phyloP scores from a whole-genome alignment of 2,113 vertebrate species.

The Sylvia atricapilla region DNA sequence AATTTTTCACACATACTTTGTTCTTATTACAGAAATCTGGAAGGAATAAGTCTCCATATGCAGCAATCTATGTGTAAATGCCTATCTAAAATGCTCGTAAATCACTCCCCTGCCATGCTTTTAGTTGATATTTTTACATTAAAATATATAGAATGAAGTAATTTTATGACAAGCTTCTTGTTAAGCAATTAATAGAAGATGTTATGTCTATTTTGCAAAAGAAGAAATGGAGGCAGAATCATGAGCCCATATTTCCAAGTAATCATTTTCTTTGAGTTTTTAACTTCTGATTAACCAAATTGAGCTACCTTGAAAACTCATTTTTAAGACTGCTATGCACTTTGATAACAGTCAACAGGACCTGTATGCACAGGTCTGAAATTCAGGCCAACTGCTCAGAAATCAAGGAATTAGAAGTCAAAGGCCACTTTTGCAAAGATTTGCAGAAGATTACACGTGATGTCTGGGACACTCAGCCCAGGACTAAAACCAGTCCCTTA shows the following conservation, averaged over 20 bases:
- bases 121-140: neutral
- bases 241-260: neutral
- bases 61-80: conserved; percentile 28
- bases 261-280: neutral
- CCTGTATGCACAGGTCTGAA: neutral
- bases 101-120: neutral
- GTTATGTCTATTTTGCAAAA: neutral
- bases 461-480: neutral
- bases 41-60: conserved; percentile 48
- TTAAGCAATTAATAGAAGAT: neutral
- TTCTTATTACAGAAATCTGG: conserved; percentile 67
- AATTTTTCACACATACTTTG: conserved; percentile 68
- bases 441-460: neutral
- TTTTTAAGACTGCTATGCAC: neutral
- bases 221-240: neutral
- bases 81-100: neutral
- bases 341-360: neutral
- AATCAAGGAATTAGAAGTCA: neutral
- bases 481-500: neutral
- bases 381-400: neutral
- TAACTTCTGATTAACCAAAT: neutral
- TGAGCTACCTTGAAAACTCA: neutral
- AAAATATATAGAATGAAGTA: neutral
- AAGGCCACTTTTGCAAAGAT: neutral
- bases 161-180: neutral